These are phyloP conservation scores for Melieria crassipennis DNA, from an alignment of 2,888 invertebrate genomes.

Conservation along the genomic window DNA sequence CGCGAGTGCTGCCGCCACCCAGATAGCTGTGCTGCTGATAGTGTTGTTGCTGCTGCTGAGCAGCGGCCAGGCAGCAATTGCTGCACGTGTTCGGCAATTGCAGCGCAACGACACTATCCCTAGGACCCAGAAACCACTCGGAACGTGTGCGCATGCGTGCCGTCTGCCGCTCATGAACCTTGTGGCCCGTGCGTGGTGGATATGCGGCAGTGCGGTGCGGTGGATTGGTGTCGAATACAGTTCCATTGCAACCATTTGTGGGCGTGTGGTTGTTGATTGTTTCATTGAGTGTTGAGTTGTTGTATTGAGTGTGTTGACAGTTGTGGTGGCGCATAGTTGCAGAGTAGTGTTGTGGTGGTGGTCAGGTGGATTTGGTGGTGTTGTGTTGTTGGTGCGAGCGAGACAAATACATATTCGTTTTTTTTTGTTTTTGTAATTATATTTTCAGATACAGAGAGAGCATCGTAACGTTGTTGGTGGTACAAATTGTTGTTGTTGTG, in stretches of 20 bases:
- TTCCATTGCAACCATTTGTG: too few species aligned
- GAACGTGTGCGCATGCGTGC: conserved; percentile 96
- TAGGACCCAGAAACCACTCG: conserved; percentile 87
- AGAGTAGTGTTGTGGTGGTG: conserved; percentile 30
- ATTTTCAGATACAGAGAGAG: conserved; percentile 3
- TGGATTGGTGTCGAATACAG: too few species aligned
- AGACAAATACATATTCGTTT: neutral
- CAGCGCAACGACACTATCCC: conserved; percentile 55
- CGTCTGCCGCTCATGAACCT: conserved; percentile 96
- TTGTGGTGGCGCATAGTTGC: conserved; percentile 26
- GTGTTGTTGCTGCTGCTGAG: conserved; percentile 38
- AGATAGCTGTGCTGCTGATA: conserved; percentile 48
- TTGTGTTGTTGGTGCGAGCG: neutral
- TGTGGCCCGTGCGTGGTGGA: conserved; percentile 11
- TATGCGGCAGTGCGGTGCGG: too few species aligned
- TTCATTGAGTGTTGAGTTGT: neutral
- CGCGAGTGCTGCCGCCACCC: conserved; percentile 57
- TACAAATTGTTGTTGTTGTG: conserved; percentile 45
- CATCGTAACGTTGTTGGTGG: conserved; percentile 2
- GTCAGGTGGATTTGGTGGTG: neutral
- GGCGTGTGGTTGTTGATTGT: too few species aligned
- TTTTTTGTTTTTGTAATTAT: conserved; percentile 35
- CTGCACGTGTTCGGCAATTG: conserved; percentile 59
- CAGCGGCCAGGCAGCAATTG: conserved; percentile 58
- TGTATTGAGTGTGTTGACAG: neutral